Base-by-base conservation (phyloP, 2,797 vertebrate species). In the Spondyliosoma cantharus region DNA sequence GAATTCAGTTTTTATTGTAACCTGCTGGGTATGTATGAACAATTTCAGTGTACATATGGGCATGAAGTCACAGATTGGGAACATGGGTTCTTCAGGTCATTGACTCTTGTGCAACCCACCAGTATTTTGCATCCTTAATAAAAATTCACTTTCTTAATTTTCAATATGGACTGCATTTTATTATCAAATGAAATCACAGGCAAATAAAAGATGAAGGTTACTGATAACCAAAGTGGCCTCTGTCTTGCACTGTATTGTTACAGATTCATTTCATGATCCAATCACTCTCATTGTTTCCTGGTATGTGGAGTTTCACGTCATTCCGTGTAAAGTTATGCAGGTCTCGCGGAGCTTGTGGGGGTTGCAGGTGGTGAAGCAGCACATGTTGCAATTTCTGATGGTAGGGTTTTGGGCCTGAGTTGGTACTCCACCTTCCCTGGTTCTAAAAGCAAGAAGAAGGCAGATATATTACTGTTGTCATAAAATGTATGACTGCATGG, bases 311-410 rank as follows among this genome's bases (percentile, higher is more conserved):
- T 52, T 48, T 58, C 11, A 5, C 16, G 29, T 57, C 29, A 19
- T 53, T 60, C 9, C 12, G 5, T 75, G 2, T 22, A n/a, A 57
- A 7, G 13, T 82, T 78, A 90, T 22, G 70, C 76, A 62, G 81
- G n/a, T 58, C 50, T 62, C 20, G 82, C 1, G 2, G 76, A 0
- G 15, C 20, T 84, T 17, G 79, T 20, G 2, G 88, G 27, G 11
- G 46, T 71, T 27, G 76, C 63, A 50, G 84, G 24, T 3, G 75
- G 70, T 15, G 81, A 22, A 22, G 74, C 22, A 1, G 64, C 54
- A 63, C 94, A 95, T 85, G 76, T 82, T 2, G 63, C 12, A 49
- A 95, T 95, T 88, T 95, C 94, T 43, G 94, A 95, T 48, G 94
- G 93, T 72, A 95, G 93, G 0, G 9, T 71, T 68, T 82, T 90